Evolutionary conservation across 2,888 invertebrate species (phyloP), one percentile per base, ranked within the genome.

Genomic region (Coremacera marginata): DNA sequence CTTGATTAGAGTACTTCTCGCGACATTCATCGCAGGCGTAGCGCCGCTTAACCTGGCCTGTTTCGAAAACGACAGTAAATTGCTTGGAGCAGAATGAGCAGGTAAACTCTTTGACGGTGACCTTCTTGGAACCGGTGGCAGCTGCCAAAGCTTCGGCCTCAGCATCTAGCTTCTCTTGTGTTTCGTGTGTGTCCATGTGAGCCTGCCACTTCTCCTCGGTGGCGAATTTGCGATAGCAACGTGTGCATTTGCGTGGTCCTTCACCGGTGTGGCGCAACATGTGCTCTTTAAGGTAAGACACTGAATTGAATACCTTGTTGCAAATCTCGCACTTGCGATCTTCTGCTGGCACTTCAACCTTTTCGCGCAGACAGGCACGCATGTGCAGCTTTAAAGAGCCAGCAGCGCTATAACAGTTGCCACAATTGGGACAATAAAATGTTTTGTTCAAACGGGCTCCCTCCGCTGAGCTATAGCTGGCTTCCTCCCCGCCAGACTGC

Each of bases 361-460:
- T 87, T 31, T 87, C 86, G 0, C 88, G 87, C 62, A 89, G 78
- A 34, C 89, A 89, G 16, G 89, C 89, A 27, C 89, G 86, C 84
- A 89, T 89, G 52, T 89, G 89, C 7, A 89, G 80, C 77, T 89
- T 89, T 0, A 74, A 89, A 0, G 89, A 89, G 0, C 89, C 89
- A 11, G 89, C 89, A 16, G 89, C 89, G 74, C 88, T 88, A 44
- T 89, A 89, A 67, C 89, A 89, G 73, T 89, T 89, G 34, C 89
- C 89, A 63, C 89, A 89, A 65, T 89, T 89, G 5, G 89, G 87
- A 44, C 89, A 89, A 44, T 89, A 89, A 81, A 88, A 89, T 5
- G 88, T 86, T 78, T 89, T 89, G 65, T 80, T 78, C 11, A 70
- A 76, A 19, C 81, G 81, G 9, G 63, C 55, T 80, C 83, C 16